Evolutionary conservation across 2,888 invertebrate species (phyloP).

Genomic region (Habrosyne pyritoides): DNA sequence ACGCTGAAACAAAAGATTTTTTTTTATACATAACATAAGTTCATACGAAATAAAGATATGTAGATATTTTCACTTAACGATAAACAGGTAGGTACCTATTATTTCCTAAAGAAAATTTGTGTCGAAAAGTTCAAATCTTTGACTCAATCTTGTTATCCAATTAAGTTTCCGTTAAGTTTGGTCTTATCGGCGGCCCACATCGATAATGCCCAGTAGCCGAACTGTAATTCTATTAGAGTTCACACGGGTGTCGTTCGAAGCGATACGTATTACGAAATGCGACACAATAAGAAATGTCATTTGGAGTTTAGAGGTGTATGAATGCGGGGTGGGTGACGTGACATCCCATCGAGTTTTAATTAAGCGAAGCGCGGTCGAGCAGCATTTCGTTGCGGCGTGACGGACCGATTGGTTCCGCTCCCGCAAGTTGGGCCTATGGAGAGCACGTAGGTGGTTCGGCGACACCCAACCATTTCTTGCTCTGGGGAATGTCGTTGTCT

Average conservation of each 20-base stretch:
- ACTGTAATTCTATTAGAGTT: conserved; percentile 66
- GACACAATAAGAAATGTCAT: conserved; percentile 68
- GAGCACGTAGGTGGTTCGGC: conserved; percentile 75
- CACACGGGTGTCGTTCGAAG: conserved; percentile 53
- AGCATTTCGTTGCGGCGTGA: conserved; percentile 74
- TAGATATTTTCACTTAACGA: neutral
- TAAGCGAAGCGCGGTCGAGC: conserved; percentile 70
- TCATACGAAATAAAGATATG: conserved; percentile 6
- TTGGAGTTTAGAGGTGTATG: conserved; percentile 55
- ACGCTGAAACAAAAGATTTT: conserved; percentile 86
- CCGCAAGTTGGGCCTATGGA: conserved; percentile 48
- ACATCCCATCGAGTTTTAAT: conserved; percentile 78
- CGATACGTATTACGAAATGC: conserved; percentile 57
- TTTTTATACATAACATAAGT: conserved; percentile 4
- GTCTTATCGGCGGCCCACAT: conserved; percentile 60
- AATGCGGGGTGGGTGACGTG: conserved; percentile 64
- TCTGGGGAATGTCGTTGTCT: conserved; percentile 70
- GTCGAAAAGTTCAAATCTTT: conserved; percentile 51
- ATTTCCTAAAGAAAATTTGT: conserved; percentile 36
- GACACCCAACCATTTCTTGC: conserved; percentile 73
- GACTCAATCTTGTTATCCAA: conserved; percentile 59
- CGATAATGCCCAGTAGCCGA: conserved; percentile 66
- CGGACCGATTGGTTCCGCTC: conserved; percentile 75
- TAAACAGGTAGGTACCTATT: conserved; percentile 4
- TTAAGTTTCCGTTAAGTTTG: conserved; percentile 67